Conservation (phyloP, 2,113 vertebrate genomes). For the Cepphus grylle region DNA sequence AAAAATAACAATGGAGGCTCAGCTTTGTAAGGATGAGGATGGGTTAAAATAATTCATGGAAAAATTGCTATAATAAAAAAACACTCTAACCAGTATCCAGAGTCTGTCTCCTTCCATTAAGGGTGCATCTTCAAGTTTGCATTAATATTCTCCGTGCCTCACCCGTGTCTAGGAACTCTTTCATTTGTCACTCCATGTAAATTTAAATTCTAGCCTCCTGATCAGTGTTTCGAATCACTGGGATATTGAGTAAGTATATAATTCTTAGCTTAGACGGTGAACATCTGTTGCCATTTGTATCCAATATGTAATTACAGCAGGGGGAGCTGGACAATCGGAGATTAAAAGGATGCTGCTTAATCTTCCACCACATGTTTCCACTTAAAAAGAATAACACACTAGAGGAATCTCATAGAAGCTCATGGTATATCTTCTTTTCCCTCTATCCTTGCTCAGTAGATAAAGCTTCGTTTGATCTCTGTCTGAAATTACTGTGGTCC, state of each 20-base stretch:
- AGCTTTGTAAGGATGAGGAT: not conserved
- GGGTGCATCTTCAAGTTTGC: not conserved
- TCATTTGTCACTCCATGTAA: slow-evolving; percentile 13
- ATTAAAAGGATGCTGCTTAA: slow-evolving; percentile 76
- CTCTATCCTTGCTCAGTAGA: not conserved
- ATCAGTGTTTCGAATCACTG: slow-evolving; percentile 62
- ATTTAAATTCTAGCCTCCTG: slow-evolving; percentile 50
- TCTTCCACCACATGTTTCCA: slow-evolving; percentile 78
- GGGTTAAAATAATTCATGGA: not conserved
- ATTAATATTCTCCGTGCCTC: not conserved
- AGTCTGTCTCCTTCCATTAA: not conserved
- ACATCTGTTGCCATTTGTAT: slow-evolving; percentile 83
- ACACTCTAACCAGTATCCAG: not conserved
- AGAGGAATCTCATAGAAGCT: slow-evolving; percentile 53
- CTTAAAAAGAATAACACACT: slow-evolving; percentile 44
- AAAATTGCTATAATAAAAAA: not conserved
- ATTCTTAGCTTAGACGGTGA: slow-evolving; percentile 77
- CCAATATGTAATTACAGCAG: slow-evolving; percentile 79
- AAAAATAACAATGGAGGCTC: not conserved
- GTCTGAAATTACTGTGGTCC: not conserved
- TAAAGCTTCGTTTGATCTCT: not conserved
- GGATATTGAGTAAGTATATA: slow-evolving; percentile 77
- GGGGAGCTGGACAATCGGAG: slow-evolving; percentile 76
- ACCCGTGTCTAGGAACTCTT: not conserved
- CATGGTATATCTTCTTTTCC: not conserved